A percentile compares a stretch with the other conserved stretches of the same genome.
phyloP scores from a whole-genome alignment of 2,888 invertebrate genomes.

The Noctua comes region DNA sequence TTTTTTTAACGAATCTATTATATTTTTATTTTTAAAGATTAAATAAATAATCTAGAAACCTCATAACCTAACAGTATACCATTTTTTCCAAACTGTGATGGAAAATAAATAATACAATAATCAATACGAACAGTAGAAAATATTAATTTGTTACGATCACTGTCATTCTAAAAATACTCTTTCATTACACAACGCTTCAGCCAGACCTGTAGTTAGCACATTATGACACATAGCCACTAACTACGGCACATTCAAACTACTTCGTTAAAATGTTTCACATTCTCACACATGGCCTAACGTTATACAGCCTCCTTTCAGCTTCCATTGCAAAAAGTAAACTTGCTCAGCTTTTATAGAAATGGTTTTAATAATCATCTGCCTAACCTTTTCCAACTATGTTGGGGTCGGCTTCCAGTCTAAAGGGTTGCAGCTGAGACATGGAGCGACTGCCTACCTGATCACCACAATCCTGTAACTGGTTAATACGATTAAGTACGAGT shows the following conservation, averaged over 20 bases:
- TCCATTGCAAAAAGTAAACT: constrained; percentile 12
- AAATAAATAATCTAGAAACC: background rate
- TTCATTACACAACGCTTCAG: background rate
- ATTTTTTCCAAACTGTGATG: background rate
- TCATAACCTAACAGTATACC: background rate
- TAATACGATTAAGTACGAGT: too few species aligned
- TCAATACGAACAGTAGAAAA: background rate
- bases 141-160: background rate
- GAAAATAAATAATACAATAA: background rate
- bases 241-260: constrained; percentile 20
- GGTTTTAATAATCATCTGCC: constrained; percentile 4
- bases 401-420: background rate
- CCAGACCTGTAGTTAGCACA: constrained; percentile 40
- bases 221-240: constrained; percentile 47
- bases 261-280: constrained; percentile 62
- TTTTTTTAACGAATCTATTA: background rate
- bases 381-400: background rate
- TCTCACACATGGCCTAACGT: constrained; percentile 26
- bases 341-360: constrained; percentile 32
- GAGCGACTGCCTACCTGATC: background rate
- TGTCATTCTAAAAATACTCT: constrained; percentile 15
- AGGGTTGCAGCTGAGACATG: background rate
- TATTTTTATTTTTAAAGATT: background rate
- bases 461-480: background rate
- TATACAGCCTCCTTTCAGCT: constrained; percentile 39